Base-by-base conservation (phyloP, 2,888 invertebrate genomes). In the Nomada fucata region DNA sequence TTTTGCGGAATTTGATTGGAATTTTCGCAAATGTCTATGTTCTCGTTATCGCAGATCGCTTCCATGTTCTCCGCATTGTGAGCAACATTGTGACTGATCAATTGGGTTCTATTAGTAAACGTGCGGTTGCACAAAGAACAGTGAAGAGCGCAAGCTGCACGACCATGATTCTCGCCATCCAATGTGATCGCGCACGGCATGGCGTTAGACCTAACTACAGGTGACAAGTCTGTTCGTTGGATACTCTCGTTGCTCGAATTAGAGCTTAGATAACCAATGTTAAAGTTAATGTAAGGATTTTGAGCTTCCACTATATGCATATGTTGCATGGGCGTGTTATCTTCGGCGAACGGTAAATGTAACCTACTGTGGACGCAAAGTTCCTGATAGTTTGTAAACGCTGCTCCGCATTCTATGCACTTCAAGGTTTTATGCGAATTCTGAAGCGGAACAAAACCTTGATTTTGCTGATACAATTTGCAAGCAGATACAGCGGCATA, bases 281-380 rank as follows among this genome's bases (percentile, higher is more conserved):
- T 90, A 11, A 91, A 87, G 57, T 91, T 90, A 0, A 90, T 75
- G 52, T 90, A 91, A 0, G 90, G 78, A 84, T 89, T 92, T 44
- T 91, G 91, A 0, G 93, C 89, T 61, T 93, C 93, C 0, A 92
- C 91, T 3, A 93, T 90, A 44, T 92, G 91, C 92, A 92, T 91
- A 36, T 92, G 92, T 13, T 91, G 91, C 50, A 91, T 76, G 0
- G 91, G 89, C 29, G 87, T 79, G 23, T 88, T 89, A 4, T 92
- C 91, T 50, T 89, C 90, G 18, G 90, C 82, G n/a, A 91, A 90
- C 1, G 92, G 90, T 11, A 90, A 67, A 47, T 93, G 92, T 0
- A 90, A 67, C 68, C 91, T 89, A 57, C 87, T 91, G 53, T 93
- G 92, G 7, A 89, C 64, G 29, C 88, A 91, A 0, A 93, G 85